Evolutionary conservation across 2,888 invertebrate species (phyloP).

Genomic region (Dicyrtoma fusca): DNA sequence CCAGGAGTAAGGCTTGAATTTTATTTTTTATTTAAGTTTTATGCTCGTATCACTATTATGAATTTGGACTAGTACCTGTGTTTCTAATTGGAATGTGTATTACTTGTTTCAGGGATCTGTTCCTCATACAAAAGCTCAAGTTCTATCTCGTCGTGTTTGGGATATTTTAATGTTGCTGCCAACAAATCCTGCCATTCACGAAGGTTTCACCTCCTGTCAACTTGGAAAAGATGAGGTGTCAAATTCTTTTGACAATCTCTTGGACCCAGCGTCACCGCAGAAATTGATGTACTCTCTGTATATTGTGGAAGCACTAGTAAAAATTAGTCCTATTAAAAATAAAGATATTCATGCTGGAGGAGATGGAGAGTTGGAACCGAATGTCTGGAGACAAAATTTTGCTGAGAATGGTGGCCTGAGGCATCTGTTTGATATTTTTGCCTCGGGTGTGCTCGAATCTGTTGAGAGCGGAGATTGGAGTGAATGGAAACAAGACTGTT

Average conservation of each 20-base stretch:
- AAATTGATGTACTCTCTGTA: constrained; percentile 94
- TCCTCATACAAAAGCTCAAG: constrained; percentile 84
- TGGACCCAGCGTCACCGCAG: constrained; percentile 87
- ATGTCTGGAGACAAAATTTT: constrained; percentile 75
- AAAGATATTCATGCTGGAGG: constrained; percentile 35
- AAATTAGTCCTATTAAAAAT: constrained; percentile 41
- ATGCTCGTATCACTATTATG: background rate
- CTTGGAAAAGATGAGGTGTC: constrained; percentile 57
- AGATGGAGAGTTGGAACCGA: constrained; percentile 58
- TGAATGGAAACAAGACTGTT: constrained; percentile 94
- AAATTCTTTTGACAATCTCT: constrained; percentile 70
- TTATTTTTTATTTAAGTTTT: constrained; percentile 10
- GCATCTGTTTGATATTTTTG: constrained; percentile 88
- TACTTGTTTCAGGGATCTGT: constrained; percentile 65
- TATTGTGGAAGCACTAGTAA: constrained; percentile 75
- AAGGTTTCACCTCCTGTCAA: constrained; percentile 76
- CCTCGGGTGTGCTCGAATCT: constrained; percentile 78
- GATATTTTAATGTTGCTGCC: constrained; percentile 90
- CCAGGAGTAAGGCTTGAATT: constrained; percentile 67
- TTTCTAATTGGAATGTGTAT: background rate
- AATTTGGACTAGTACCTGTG: too few relatives aligned
- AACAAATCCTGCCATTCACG: constrained; percentile 81
- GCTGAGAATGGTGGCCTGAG: constrained; percentile 84
- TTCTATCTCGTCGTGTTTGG: constrained; percentile 90
- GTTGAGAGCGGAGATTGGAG: constrained; percentile 69